These are phyloP conservation scores for Pterostichus niger DNA, from an alignment of 2,888 invertebrate species.

Conservation along the genomic window DNA sequence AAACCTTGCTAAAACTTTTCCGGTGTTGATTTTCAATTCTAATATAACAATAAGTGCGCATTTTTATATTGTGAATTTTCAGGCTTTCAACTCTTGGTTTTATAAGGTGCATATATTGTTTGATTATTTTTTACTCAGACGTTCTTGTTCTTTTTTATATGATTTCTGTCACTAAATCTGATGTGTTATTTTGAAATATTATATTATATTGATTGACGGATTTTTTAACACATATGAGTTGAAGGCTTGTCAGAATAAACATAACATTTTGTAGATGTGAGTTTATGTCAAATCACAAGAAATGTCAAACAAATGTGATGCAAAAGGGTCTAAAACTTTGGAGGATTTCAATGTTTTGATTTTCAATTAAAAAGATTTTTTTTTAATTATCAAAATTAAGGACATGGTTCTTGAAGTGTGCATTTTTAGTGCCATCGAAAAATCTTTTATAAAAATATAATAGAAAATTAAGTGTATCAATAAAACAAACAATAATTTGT, in stretches of 20 bases:
- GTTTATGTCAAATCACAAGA: neutral
- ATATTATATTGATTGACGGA: neutral
- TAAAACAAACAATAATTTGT: no score
- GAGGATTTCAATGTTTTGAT: no score
- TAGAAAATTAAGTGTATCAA: no score
- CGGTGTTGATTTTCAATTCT: neutral
- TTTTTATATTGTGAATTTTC: no score
- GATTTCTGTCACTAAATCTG: neutral
- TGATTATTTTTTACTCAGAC: neutral
- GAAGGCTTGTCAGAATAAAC: neutral
- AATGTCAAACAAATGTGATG: conserved; percentile 1
- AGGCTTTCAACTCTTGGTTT: no score
- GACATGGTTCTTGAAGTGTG: no score
- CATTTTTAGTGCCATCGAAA: no score
- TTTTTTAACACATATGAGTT: neutral
- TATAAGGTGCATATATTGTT: neutral
- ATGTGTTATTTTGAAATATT: neutral
- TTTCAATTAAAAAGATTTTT: no score
- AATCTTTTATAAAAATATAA: no score
- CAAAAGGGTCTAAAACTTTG: no score
- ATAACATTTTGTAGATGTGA: neutral
- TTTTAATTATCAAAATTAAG: no score
- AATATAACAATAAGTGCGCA: no score
- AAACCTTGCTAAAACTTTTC: neutral
- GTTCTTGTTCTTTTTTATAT: neutral